Conservation (phyloP, 2,797 vertebrate species). For the Nasua narica region DNA sequence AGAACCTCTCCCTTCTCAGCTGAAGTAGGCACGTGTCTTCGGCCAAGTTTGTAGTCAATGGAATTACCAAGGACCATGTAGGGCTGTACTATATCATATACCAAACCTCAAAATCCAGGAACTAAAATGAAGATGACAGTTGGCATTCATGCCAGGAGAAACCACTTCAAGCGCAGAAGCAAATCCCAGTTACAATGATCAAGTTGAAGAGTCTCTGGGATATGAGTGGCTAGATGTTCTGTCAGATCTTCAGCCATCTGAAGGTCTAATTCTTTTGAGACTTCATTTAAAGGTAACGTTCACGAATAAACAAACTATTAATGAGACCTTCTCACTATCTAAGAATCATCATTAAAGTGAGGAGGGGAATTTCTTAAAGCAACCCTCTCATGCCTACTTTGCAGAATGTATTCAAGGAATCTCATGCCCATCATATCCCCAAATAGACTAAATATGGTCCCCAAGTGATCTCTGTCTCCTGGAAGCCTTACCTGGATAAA, state of each 20-base stretch:
- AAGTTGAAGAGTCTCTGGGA: not conserved
- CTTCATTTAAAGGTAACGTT: not conserved
- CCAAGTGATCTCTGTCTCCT: not conserved
- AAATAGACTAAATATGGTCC: not conserved
- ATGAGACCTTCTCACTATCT: not conserved
- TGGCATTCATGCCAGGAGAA: not conserved
- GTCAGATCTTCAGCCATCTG: not conserved
- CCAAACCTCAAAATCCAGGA: not conserved
- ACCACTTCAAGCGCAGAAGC: not conserved
- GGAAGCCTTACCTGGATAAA: not conserved
- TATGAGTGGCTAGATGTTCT: not conserved
- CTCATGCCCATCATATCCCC: not conserved
- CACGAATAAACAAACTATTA: not conserved
- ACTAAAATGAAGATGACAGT: not conserved
- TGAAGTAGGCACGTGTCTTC: not conserved
- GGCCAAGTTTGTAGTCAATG: not conserved
- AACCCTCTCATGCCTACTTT: not conserved
- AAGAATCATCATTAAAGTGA: not conserved
- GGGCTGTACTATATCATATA: not conserved
- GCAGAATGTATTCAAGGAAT: not conserved
- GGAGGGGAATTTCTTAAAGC: not conserved
- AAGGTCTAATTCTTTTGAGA: not conserved
- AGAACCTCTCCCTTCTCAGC: not conserved
- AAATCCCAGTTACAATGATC: not conserved
- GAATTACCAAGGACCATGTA: not conserved